Base-by-base conservation (phyloP, 2,797 vertebrate genomes). In the Sitta carolinensis region DNA sequence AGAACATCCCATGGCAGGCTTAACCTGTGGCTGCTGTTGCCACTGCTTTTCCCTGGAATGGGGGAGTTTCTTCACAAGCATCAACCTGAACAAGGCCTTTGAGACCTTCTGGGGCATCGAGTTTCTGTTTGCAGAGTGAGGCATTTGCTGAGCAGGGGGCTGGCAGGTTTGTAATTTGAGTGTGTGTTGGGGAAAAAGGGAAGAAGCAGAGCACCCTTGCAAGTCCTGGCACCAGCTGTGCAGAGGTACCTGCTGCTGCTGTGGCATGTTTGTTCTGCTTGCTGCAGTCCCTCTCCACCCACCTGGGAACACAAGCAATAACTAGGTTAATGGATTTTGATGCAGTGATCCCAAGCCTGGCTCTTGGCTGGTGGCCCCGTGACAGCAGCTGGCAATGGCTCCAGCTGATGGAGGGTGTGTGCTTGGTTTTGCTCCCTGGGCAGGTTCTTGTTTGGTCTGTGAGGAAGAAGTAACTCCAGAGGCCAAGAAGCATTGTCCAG, bases 241-340 rank as follows among this genome's bases (percentile, higher is more conserved):
- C 1, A 1, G 75, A 67, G 48, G 76, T 36, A 36, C 43, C 1
- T 1, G 64, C 63, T 50, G 66, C 73, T 75, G 26, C 16, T 27
- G 40, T 23, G 51, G 27, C 13, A 32, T 9, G 13, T 26, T 77
- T 52, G 23, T 4, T 69, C n/a, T 81, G 55, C 51, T 34, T 58
- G 25, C 45, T 48, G 54, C 68, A 52, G 27, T 36, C 51, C 26
- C 13, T 86, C 58, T 84, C 43, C 63, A 59, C n/a, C 88, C 36
- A 7, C 29, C 18, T 0, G 1, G 84, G 52, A 81, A 15, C 36
- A 58, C 30, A 38, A 68, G 30, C 43, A 72, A 5, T 64, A 72
- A 80, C 75, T 32, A 72, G 25, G 25, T 38, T 90, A 52, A 75
- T 88, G n/a, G 62, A 81, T 86, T 93, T 62, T 84, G 59, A 15